Evolutionary conservation across 2,113 vertebrate species (phyloP).

Genomic region (Empidonax traillii): DNA sequence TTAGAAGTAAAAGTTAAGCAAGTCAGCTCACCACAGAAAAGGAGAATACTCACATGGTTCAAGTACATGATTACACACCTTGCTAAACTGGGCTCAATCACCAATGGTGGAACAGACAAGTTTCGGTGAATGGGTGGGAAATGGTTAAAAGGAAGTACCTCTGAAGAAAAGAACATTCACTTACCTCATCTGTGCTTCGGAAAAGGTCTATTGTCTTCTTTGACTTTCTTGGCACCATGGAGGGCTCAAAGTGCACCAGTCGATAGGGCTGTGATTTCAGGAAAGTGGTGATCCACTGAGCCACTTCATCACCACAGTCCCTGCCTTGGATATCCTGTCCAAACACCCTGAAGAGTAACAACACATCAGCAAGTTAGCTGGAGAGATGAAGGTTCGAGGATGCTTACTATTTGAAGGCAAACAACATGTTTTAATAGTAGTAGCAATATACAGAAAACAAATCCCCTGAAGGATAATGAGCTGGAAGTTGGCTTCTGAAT

Average conservation of each 20-base stretch:
- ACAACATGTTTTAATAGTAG: not conserved
- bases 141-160: not conserved
- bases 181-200: slow-evolving; percentile 64
- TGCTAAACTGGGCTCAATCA: not conserved
- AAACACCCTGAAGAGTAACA: slow-evolving; percentile 76
- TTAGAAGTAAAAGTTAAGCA: not conserved
- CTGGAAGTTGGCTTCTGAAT: not conserved
- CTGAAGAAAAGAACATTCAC: not conserved
- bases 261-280: slow-evolving; percentile 74
- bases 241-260: slow-evolving; percentile 87
- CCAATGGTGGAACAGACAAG: not conserved
- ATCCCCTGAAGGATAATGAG: accelerated
- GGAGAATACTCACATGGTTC: not conserved
- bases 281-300: slow-evolving; percentile 84
- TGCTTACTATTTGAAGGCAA: not conserved
- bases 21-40: not conserved
- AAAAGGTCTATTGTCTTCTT: slow-evolving; percentile 41
- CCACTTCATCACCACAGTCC: slow-evolving; percentile 86
- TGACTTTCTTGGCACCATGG: slow-evolving; percentile 76
- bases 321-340: slow-evolving; percentile 80
- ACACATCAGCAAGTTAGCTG: not conserved
- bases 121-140: not conserved
- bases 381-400: not conserved
- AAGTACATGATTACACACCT: not conserved
- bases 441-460: not conserved